Conservation (phyloP, 2,888 invertebrate genomes). For the Callyntrura guangdongensis region DNA sequence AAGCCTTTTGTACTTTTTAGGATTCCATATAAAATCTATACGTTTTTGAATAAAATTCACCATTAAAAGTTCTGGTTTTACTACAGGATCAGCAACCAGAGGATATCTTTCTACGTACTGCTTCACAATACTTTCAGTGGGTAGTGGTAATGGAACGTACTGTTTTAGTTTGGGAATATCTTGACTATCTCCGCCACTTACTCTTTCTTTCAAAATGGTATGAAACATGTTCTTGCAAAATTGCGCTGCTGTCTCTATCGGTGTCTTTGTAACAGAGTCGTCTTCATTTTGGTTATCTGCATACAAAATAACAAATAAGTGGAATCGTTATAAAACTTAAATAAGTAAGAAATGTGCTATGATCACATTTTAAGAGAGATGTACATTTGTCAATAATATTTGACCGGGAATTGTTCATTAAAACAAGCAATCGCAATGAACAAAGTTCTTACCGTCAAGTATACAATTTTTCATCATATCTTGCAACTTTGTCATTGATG, state of each 20-base stretch:
- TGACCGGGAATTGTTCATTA: too few relatives aligned
- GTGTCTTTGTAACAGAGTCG: slow-evolving; percentile 5
- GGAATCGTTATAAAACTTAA: too few relatives aligned
- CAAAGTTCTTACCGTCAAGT: not conserved
- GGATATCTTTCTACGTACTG: slow-evolving; percentile 67
- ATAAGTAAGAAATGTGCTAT: too few relatives aligned
- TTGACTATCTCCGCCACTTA: not conserved
- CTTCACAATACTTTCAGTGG: slow-evolving; percentile 73
- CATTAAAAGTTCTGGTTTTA: slow-evolving; percentile 51
- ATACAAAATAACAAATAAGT: not conserved
- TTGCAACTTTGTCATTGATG: slow-evolving; percentile 53
- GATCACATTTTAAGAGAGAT: too few relatives aligned
- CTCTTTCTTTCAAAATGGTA: slow-evolving; percentile 1
- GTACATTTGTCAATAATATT: too few relatives aligned
- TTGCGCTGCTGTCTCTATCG: slow-evolving; percentile 19
- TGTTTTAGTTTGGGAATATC: slow-evolving; percentile 59
- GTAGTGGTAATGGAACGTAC: slow-evolving; percentile 60
- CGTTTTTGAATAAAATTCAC: slow-evolving; percentile 73
- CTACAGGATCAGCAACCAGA: slow-evolving; percentile 60
- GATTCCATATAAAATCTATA: slow-evolving; percentile 82
- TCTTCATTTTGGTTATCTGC: not conserved
- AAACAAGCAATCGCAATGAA: too few relatives aligned
- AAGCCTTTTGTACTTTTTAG: slow-evolving; percentile 80
- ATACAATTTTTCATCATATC: slow-evolving; percentile 37
- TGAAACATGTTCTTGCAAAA: slow-evolving; percentile 7